phyloP scores from a whole-genome alignment of 2,888 invertebrate species.

The Rhopalosiphum nymphaeae region DNA sequence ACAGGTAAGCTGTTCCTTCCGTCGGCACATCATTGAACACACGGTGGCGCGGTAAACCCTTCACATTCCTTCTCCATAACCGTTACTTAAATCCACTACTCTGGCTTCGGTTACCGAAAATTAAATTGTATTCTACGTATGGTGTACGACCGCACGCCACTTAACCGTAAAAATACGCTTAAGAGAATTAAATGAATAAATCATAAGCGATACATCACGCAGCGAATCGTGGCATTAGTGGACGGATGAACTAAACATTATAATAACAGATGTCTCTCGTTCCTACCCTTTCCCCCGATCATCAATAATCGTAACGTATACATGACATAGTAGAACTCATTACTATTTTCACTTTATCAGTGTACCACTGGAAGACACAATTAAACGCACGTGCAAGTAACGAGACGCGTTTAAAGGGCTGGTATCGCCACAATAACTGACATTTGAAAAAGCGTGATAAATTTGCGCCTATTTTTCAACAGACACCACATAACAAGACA shows the following conservation, averaged over 20 bases:
- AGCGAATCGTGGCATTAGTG: background rate
- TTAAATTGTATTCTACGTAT: background rate
- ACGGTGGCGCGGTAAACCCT: background rate
- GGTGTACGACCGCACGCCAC: background rate
- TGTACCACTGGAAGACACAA: background rate
- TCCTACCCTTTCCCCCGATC: background rate
- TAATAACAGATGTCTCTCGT: background rate
- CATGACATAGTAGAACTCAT: background rate
- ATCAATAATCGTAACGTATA: background rate
- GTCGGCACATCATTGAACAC: background rate
- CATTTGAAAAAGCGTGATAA: background rate
- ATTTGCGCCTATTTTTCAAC: background rate
- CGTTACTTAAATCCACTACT: background rate
- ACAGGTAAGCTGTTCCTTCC: background rate
- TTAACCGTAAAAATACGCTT: background rate
- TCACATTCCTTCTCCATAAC: accelerated
- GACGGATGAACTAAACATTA: background rate
- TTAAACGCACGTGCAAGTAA: background rate
- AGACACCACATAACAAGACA: background rate
- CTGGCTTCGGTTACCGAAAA: background rate
- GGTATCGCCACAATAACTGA: background rate
- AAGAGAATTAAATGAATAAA: background rate
- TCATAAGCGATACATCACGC: background rate
- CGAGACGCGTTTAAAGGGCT: background rate
- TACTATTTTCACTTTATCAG: background rate